Conservation (phyloP, 2,888 invertebrate species). For the Tyria jacobaeae region DNA sequence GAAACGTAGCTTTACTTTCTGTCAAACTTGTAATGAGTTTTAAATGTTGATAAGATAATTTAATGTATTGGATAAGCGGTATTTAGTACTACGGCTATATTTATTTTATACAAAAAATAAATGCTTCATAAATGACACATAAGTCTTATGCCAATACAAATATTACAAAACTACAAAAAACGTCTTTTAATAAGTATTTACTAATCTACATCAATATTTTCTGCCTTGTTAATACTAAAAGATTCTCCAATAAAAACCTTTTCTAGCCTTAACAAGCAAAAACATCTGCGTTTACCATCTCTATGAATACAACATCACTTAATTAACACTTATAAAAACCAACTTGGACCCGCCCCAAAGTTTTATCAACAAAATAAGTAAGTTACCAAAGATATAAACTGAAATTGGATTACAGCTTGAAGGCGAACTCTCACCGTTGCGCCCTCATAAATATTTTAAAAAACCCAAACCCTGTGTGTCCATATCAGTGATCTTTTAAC, state of each 20-base stretch:
- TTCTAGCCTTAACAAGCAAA: slow-evolving; percentile 28
- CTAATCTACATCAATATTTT: neutral
- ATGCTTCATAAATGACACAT: neutral
- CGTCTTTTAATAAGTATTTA: neutral
- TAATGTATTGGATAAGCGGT: too few relatives aligned
- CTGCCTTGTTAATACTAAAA: slow-evolving; percentile 39
- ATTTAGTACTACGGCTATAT: too few relatives aligned
- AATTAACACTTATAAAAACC: slow-evolving; percentile 81
- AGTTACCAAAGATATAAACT: slow-evolving; percentile 84
- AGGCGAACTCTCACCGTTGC: slow-evolving; percentile 71
- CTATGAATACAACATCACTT: slow-evolving; percentile 69
- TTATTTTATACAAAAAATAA: neutral
- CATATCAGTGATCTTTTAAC: slow-evolving; percentile 81
- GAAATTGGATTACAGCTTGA: slow-evolving; percentile 84
- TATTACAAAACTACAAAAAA: neutral
- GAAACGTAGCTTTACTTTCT: neutral
- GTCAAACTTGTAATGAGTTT: too few relatives aligned
- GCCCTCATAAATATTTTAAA: slow-evolving; percentile 86
- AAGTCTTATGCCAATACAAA: neutral
- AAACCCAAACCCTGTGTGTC: slow-evolving; percentile 72
- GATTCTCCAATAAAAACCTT: slow-evolving; percentile 33
- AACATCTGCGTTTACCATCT: slow-evolving; percentile 57
- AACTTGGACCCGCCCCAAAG: slow-evolving; percentile 71
- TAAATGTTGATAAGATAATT: too few relatives aligned
- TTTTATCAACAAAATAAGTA: slow-evolving; percentile 72